Conservation (phyloP, 2,888 invertebrate genomes). For the Argynnis bischoffii region DNA sequence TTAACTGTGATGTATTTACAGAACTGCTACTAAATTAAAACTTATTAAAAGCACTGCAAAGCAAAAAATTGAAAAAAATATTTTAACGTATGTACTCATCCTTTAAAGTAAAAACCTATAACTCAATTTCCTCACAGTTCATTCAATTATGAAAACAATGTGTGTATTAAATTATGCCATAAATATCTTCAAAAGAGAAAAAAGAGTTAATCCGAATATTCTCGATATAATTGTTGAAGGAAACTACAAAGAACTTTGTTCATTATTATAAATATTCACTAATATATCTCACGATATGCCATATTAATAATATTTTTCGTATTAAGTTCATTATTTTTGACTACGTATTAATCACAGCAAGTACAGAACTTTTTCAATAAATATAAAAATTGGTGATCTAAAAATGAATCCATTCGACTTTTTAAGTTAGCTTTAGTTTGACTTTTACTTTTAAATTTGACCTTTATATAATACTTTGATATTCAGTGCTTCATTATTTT, state of each 20-base stretch:
- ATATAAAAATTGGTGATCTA: too few species aligned
- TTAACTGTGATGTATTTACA: too few species aligned
- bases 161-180: neutral
- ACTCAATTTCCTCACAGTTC: too few species aligned
- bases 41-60: neutral
- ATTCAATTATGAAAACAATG: too few species aligned
- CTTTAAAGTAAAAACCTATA: too few species aligned
- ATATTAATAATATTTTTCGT: neutral
- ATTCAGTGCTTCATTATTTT: neutral
- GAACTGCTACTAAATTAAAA: too few species aligned
- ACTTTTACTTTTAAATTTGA: neutral
- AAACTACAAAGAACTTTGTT: conserved; percentile 17
- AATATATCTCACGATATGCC: conserved; percentile 1
- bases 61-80: neutral
- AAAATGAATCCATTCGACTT: neutral
- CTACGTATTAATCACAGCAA: neutral
- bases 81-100: too few species aligned
- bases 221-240: conserved; percentile 14
- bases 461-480: neutral
- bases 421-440: neutral
- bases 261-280: conserved; percentile 7
- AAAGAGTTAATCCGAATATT: neutral
- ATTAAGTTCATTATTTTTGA: neutral
- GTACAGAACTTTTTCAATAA: too few species aligned
- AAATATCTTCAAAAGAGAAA: conserved; percentile 27